phyloP scores from a whole-genome alignment of 2,113 vertebrate genomes.

The Mustelus asterias region DNA sequence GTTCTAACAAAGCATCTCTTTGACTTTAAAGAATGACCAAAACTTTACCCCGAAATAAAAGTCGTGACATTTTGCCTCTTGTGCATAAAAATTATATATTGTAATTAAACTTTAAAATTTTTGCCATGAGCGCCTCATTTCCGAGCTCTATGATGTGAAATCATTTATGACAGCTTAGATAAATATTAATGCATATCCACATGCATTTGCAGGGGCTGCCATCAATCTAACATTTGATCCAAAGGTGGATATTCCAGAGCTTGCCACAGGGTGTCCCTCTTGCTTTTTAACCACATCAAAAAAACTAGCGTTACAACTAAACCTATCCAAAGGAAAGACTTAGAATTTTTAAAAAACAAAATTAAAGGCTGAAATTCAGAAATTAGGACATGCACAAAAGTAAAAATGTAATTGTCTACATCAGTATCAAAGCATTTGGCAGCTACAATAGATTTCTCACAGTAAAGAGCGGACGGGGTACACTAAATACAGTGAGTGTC shows the following conservation, averaged over 20 bases:
- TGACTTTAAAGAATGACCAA: constrained; percentile 70
- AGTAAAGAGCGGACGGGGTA: neutral
- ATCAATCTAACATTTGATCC: constrained; percentile 77
- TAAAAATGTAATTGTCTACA: neutral
- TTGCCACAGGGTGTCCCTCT: constrained; percentile 89
- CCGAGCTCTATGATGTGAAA: constrained; percentile 86
- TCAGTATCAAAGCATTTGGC: neutral
- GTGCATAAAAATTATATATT: constrained; percentile 96
- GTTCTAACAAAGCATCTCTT: constrained; percentile 50
- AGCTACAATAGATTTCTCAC: neutral
- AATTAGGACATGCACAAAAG: constrained; percentile 10
- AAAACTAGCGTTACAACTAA: constrained; percentile 43
- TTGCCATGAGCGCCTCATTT: constrained; percentile 87
- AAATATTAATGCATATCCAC: constrained; percentile 97
- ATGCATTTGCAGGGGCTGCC: constrained; percentile 85
- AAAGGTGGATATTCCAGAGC: constrained; percentile 71
- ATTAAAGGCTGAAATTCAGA: neutral
- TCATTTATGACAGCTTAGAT: constrained; percentile 97
- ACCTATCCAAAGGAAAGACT: neutral
- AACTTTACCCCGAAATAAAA: constrained; percentile 87
- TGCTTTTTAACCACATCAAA: constrained; percentile 69
- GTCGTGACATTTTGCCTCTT: constrained; percentile 86
- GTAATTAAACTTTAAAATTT: constrained; percentile 97
- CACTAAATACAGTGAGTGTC: neutral
- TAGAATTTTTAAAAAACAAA: constrained; percentile 1